A percentile compares a stretch with the other conserved stretches of the same genome.
Evolutionary conservation across 2,113 vertebrate species (phyloP).

Genomic region (Megalops atlanticus): DNA sequence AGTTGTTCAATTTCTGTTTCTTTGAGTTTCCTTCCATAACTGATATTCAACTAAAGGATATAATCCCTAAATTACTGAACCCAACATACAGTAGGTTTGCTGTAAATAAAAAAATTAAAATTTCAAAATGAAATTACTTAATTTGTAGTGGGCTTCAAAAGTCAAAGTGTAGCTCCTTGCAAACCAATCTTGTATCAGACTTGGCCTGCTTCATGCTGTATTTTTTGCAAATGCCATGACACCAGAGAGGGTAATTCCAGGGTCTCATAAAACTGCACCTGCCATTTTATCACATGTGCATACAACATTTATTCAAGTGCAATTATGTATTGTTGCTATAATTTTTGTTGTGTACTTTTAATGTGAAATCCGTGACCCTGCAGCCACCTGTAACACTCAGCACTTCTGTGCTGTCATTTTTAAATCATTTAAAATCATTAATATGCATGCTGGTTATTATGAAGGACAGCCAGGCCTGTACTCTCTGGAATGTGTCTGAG

Average conservation of each 20-base stretch:
- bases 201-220: background rate
- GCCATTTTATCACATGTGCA: background rate
- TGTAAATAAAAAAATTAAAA: too few species aligned
- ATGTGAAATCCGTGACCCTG: background rate
- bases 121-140: too few species aligned
- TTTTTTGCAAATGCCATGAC: background rate
- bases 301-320: background rate
- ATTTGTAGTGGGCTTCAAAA: background rate
- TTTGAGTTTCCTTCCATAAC: too few species aligned
- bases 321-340: background rate
- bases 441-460: background rate
- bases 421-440: background rate
- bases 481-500: background rate
- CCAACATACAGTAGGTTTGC: too few species aligned
- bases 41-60: too few species aligned
- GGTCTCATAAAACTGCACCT: background rate
- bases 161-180: background rate
- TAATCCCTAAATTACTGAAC: too few species aligned
- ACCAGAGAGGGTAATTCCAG: background rate
- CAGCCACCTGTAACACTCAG: background rate
- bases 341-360: background rate
- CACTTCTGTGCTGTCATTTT: background rate
- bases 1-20: too few species aligned
- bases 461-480: background rate
- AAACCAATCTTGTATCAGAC: background rate